phyloP scores from a whole-genome alignment of 2,888 invertebrate species.

The Folsomia manolachei region DNA sequence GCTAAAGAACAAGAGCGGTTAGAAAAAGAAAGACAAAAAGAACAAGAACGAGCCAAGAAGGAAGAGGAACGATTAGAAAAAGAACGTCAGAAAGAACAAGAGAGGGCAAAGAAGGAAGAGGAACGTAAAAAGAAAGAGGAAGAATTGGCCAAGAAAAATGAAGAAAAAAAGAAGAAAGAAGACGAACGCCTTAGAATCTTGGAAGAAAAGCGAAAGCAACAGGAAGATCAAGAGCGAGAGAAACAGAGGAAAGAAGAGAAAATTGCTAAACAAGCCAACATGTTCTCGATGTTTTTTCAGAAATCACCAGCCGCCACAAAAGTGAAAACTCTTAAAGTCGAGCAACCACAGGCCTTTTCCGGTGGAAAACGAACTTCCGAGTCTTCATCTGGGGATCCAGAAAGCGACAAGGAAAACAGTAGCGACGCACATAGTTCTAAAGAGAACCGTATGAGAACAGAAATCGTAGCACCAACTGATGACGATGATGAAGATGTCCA shows the following conservation, averaged over 20 bases:
- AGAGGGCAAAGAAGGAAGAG: constrained; percentile 60
- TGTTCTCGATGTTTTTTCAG: constrained; percentile 38
- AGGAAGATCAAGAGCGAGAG: constrained; percentile 53
- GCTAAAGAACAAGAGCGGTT: constrained; percentile 61
- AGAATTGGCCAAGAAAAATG: constrained; percentile 60
- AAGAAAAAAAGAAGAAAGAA: constrained; percentile 61
- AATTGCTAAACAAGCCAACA: constrained; percentile 52
- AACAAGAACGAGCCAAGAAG: constrained; percentile 58
- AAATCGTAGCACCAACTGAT: background rate
- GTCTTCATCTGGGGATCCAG: background rate
- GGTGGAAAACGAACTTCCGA: background rate
- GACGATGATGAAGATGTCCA: constrained; percentile 9
- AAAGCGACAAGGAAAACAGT: constrained; percentile 20
- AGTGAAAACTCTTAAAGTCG: constrained; percentile 12
- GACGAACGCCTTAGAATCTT: constrained; percentile 62
- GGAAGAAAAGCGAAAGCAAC: constrained; percentile 58
- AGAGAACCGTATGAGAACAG: background rate
- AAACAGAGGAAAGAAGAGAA: constrained; percentile 52
- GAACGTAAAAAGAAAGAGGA: constrained; percentile 51
- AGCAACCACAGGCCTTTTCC: background rate
- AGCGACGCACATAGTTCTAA: background rate
- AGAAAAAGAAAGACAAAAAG: constrained; percentile 57
- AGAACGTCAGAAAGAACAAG: constrained; percentile 60
- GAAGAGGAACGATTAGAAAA: constrained; percentile 61
- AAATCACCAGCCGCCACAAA: constrained; percentile 31